phyloP scores from a whole-genome alignment of 1,140 invertebrate species.

The Pantala flavescens region DNA sequence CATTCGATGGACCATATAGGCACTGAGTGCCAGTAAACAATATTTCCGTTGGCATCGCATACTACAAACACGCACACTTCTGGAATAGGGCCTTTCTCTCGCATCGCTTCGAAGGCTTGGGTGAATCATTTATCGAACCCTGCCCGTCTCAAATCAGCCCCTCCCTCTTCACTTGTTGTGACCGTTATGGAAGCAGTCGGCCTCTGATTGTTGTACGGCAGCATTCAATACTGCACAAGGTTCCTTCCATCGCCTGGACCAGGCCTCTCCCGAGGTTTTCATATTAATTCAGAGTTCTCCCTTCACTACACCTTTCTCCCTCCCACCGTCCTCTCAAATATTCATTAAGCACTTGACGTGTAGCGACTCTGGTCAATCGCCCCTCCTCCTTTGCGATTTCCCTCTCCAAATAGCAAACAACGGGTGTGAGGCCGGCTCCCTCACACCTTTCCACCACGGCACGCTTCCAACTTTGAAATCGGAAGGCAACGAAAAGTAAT shows the following conservation, averaged over 20 bases:
- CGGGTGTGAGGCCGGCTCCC: background rate
- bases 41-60: no score
- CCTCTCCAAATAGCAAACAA: constrained; percentile 2
- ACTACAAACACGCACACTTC: no score
- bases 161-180: background rate
- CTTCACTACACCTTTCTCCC: background rate
- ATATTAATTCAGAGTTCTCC: background rate
- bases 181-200: constrained; percentile 7
- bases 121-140: constrained; percentile 5
- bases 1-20: no score
- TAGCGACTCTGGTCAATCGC: constrained; percentile 3
- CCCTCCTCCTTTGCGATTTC: background rate
- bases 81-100: no score
- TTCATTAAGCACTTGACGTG: constrained; percentile 9
- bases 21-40: no score
- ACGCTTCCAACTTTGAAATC: constrained; percentile 1
- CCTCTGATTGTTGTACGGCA: constrained; percentile 8
- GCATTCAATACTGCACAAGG: constrained; percentile 4
- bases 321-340: background rate
- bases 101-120: background rate
- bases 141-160: background rate
- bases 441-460: background rate
- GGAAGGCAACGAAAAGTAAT: constrained; percentile 9
- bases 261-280: background rate
- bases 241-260: background rate